Evolutionary conservation across 1,140 invertebrate species (phyloP).

Genomic region (Drosophila ohnishii): DNA sequence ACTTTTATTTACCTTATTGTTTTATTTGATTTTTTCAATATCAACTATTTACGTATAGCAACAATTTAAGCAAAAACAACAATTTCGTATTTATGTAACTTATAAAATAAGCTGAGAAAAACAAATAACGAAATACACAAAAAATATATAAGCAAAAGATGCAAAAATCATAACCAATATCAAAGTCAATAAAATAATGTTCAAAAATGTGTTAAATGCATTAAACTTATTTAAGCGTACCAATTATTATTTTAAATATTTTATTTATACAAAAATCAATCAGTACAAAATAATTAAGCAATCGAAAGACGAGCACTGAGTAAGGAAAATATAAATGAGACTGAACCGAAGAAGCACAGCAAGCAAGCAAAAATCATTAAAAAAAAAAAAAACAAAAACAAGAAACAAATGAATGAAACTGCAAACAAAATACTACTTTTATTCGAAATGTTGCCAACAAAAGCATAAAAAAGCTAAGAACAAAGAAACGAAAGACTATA

Average conservation of each 20-base stretch:
- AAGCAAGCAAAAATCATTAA: conserved; percentile 16
- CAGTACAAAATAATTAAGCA: conserved; percentile 55
- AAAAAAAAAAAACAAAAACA: conserved; percentile 24
- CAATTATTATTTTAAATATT: conserved; percentile 74
- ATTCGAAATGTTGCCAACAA: conserved; percentile 21
- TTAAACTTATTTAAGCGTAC: conserved; percentile 78
- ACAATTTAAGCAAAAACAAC: conserved; percentile 53
- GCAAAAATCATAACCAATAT: conserved; percentile 71
- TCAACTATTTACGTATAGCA: conserved; percentile 44
- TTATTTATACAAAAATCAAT: conserved; percentile 64
- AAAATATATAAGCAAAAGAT: conserved; percentile 72
- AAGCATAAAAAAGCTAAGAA: conserved; percentile 23
- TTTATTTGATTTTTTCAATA: conserved; percentile 15
- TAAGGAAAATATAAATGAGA: conserved; percentile 29
- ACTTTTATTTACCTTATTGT: conserved; percentile 55
- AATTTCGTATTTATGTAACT: conserved; percentile 64
- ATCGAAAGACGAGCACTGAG: conserved; percentile 32
- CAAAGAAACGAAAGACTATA: conserved; percentile 4
- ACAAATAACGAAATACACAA: conserved; percentile 67
- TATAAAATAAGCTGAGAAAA: conserved; percentile 69
- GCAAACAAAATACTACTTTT: conserved; percentile 24
- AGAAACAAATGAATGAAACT: conserved; percentile 32
- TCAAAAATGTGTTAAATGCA: conserved; percentile 77
- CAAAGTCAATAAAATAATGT: conserved; percentile 81
- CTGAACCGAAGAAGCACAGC: conserved; percentile 25